These are phyloP conservation scores for Noctua janthina DNA, from an alignment of 2,888 invertebrate species.

Conservation along the genomic window DNA sequence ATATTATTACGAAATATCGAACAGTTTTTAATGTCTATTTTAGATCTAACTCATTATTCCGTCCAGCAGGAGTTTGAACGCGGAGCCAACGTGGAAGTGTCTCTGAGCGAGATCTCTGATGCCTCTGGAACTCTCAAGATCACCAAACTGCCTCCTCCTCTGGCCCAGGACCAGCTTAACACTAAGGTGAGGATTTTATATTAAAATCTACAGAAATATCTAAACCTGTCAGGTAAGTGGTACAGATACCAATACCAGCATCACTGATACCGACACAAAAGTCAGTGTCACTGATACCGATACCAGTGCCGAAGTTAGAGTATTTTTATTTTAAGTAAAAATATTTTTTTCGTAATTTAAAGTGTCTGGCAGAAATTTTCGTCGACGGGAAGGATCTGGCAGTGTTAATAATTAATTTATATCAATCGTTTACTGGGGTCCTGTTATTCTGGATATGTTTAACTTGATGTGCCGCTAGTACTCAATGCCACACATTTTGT, in stretches of 20 bases:
- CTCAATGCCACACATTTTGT: no score
- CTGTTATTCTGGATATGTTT: no score
- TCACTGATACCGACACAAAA: neutral
- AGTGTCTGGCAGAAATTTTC: no score
- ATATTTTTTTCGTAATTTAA: no score
- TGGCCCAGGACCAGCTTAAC: conserved; percentile 90
- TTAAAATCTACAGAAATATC: neutral
- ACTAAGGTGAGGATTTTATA: conserved; percentile 35
- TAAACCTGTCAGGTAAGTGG: neutral
- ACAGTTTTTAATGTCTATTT: neutral
- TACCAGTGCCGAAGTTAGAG: neutral
- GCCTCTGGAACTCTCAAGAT: conserved; percentile 92
- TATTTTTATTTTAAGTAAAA: no score
- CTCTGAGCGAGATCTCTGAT: conserved; percentile 93
- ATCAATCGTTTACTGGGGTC: no score
- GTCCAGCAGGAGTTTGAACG: conserved; percentile 91
- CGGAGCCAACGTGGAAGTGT: conserved; percentile 90
- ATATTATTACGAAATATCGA: neutral
- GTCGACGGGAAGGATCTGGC: no score
- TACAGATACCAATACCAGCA: neutral
- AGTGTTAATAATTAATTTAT: no score
- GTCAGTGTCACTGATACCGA: neutral
- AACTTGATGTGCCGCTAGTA: no score
- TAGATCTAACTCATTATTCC: conserved; percentile 33
- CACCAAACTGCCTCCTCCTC: conserved; percentile 92